Evolutionary conservation across 92 coral and sea anemone genomes (phyloP).

Genomic region (Blastomussa wellsi): DNA sequence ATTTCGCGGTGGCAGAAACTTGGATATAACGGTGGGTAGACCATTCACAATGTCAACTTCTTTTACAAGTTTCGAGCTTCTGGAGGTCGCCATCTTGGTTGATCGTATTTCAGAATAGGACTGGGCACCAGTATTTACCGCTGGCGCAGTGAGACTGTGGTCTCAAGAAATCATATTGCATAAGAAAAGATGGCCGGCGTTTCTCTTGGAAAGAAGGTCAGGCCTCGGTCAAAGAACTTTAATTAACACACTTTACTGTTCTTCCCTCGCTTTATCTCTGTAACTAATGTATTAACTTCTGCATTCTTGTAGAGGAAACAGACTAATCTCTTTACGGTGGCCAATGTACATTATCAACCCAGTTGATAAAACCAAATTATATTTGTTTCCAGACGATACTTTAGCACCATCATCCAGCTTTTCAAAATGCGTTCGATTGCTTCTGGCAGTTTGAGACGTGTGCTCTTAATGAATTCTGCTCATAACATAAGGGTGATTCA

Average conservation of each 20-base stretch:
- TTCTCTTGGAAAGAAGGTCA: neutral
- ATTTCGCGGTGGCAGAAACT: conserved; percentile 52
- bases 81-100: conserved; percentile 63
- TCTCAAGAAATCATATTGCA: conserved; percentile 11
- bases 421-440: conserved; percentile 11
- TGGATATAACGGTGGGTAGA: conserved; percentile 86
- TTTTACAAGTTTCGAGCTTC: conserved; percentile 43
- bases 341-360: no score
- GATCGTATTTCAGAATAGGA: neutral
- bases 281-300: no score
- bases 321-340: neutral
- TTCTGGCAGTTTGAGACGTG: neutral
- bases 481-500: neutral
- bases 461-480: neutral
- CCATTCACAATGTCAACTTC: conserved; percentile 71
- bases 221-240: neutral
- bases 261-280: neutral
- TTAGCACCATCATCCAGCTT: neutral
- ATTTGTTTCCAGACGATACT: neutral
- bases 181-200: neutral
- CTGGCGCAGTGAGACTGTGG: neutral
- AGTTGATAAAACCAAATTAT: no score
- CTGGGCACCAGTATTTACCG: conserved; percentile 14
- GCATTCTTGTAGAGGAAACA: no score
- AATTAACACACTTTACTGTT: neutral